Base-by-base conservation (phyloP, 1,140 invertebrate species). In the Drosophila athabasca region DNA sequence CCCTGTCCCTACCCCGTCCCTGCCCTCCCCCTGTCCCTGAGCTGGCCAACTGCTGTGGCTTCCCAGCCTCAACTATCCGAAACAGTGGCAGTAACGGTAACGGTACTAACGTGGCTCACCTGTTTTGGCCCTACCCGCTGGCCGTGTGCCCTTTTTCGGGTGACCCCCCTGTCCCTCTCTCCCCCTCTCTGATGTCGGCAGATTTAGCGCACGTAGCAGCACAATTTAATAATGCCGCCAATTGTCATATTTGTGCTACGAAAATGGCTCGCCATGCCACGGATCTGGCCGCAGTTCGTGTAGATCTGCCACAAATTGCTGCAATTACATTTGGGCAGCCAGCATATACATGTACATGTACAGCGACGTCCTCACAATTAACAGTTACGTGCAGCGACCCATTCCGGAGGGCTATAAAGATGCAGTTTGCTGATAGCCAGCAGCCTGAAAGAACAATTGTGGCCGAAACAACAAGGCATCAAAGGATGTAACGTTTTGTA, bases 131-230 rank as follows among this genome's bases (percentile, higher is more conserved):
- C 9, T 46, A 17, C 45, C 50, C 2, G 41, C 24, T 26, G 43
- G 39, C 29, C 22, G 29, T 31, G 58, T 73, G 74, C 45, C 74
- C 49, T 58, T 81, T 39, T 75, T 79, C 29, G 62, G 58, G 4
- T 3, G 24, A 31, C 50, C 13, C 43, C 52, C 3, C 31, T 59
- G 6, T 43, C 52, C 2, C 31, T 51, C 24, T 35, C n/a, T 11
- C 15, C 26, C 19, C 15, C 6, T 22, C 43, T 15, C 54, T 87
- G 76, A 82, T 76, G 79, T 76, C 79, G 79, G 79, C 53, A 82
- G 83, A 88, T 88, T 88, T 72, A 83, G 83, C 75, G 64, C 71
- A 83, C 76, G 71, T 76, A 83, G 84, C 79, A 83, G 84, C 79
- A 44, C 71, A 76, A 70, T 82, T 87, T 83, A 82, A 76, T 83